phyloP scores from a whole-genome alignment of 2,113 vertebrate species.

The Pithys albifrons region DNA sequence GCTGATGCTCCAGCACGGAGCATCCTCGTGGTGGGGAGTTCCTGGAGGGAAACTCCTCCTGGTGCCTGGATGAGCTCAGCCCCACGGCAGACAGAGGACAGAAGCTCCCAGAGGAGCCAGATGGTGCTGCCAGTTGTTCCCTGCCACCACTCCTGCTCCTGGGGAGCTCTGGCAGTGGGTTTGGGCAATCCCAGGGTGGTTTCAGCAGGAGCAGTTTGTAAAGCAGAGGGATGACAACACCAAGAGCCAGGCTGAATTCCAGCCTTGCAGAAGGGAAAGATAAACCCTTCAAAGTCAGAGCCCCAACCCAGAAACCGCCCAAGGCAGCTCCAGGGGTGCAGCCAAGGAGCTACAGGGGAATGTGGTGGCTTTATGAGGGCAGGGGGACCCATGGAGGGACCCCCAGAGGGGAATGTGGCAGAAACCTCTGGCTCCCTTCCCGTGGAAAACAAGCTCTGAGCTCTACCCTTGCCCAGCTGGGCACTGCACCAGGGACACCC shows the following conservation, averaged over 20 bases:
- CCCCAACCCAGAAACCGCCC: background rate
- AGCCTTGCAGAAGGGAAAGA: background rate
- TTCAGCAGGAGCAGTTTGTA: background rate
- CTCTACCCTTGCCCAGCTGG: background rate
- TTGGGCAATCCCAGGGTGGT: accelerated
- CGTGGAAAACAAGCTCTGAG: background rate
- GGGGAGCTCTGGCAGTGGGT: background rate
- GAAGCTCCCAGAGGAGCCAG: background rate
- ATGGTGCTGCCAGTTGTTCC: background rate
- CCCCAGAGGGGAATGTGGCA: background rate
- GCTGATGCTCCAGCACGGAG: accelerated
- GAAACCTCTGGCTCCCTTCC: background rate
- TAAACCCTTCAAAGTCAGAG: background rate
- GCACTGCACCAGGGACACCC: background rate
- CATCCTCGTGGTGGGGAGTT: background rate
- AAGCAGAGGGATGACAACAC: background rate
- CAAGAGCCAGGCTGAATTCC: background rate
- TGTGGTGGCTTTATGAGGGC: no score
- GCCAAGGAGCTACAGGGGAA: background rate
- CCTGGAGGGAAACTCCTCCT: no score
- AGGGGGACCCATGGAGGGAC: background rate
- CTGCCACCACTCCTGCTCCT: background rate
- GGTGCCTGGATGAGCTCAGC: background rate
- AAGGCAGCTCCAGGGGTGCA: accelerated
- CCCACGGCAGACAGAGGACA: accelerated